Base-by-base conservation (phyloP, 2,797 vertebrate genomes). In the Lepilemur septentrionalis region DNA sequence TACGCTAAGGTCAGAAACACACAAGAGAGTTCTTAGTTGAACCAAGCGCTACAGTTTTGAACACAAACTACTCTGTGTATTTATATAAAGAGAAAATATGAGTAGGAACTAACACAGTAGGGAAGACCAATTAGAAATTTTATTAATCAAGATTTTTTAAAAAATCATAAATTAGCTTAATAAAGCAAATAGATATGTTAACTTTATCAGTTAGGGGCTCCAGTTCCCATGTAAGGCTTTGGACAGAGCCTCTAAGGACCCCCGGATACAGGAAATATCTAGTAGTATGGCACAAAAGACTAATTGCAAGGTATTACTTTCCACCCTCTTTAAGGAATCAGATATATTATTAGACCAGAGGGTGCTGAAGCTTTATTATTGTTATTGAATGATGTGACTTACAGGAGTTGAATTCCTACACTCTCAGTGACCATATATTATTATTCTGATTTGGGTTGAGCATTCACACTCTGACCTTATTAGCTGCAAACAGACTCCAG, bases 351-450 rank as follows among this genome's bases (percentile, higher is more conserved):
- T 96, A 94, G 80, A 88, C 7, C 55, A 93, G 55, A 75, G 65
- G 67, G 13, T 72, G 17, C 35, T 67, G 76, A 59, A 2, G 32
- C 38, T 50, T 82, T 79, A 93, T 90, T 70, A 69, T 94, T 91
- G 94, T 85, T 78, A n/a, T 85, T 94, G 94, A 95, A 89, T 91
- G 85, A 93, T 95, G 69, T 72, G 43, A 93, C 85, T 93, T 85
- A 84, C 48, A 81, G 61, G 79, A 82, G 79, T 95, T 97, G 93
- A 96, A 92, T 91, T 87, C 48, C 35, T 46, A 70, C 48, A 48
- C 30, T 92, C n/a, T 65, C 55, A 82, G 65, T 89, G 55, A 38
- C 57, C 57, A 22, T 85, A 79, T 70, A 70, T 94, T 93, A 90
- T 88, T 85, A 86, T 96, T 94, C 43, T 30, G 72, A 75, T 63